Evolutionary conservation across 2,888 invertebrate genomes (phyloP), one percentile per base, ranked within the genome.

Genomic region (Eupeodes latifasciatus): DNA sequence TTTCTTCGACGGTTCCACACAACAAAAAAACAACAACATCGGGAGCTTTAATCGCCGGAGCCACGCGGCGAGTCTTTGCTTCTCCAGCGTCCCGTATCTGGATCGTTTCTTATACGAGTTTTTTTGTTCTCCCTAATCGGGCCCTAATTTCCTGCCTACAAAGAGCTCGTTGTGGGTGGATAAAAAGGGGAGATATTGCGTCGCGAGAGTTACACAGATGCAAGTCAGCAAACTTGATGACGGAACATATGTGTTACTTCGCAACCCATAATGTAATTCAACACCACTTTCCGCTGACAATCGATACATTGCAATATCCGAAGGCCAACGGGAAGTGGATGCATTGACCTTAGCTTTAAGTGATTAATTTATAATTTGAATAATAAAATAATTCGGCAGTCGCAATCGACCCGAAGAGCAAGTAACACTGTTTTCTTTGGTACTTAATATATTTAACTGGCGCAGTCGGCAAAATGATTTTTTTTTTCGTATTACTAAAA

Each of bases 151-250:
- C 27, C 27, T 27, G 3, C 27, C 27, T 27, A 27, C 27, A 27
- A 27, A 27, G 27, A 27, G 27, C 27, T 27, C 27, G 3, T 1
- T 27, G 27, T 3, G 27, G 27, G 27, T 27, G 27, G 27, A 27
- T 2, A 1, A 27, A 27, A 27, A 27, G 2, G 27, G 19, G 27
- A 27, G 2, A 27, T 27, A 27, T 27, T 27, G 27, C 27, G 27
- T 27, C 36, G 36, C 2, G 36, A 1, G 36, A 62, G 62, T 62
- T 62, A 62, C 62, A 62, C 62, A 62, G n/a, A 62, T 62, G 62
- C 62, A 62, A 62, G 62, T 62, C 62, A 36, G 62, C 34, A 62
- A 62, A 62, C 62, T 34, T 62, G 62, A 40, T 12, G 62, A 62
- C 40, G 40, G 36, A 14, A 40, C 36, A 62, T 62, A 11, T 62